Evolutionary conservation across 2,797 vertebrate species (phyloP), one percentile per base, ranked within the genome.

Genomic region (Thamnophis elegans): DNA sequence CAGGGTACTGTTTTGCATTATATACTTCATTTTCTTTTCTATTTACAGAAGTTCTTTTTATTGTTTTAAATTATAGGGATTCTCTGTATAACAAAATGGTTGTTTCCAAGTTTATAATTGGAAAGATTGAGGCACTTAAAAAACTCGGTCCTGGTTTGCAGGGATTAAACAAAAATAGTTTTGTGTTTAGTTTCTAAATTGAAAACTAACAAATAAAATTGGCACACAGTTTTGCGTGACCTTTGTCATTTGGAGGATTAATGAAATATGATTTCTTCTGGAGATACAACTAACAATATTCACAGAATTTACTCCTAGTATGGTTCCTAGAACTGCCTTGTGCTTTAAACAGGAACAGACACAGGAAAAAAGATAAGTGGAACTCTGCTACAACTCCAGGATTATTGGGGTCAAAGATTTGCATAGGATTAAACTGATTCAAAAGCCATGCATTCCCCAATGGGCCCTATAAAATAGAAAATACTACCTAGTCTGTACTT

Each of bases 1-100:
- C 93, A 32, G 68, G 94, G 96, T 96, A 32, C 51, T 95, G 32
- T 96, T 93, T 96, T 94, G 94, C 94, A 87, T 94, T 94, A 95
- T 95, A 92, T 94, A 88, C 92, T 95, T 91, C 22, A 82, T 47
- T 93, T 82, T 60, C 16, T 95, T 88, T 85, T 82, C 47, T 16
- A 96, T 97, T 97, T 97, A 96, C 20, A 92, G 95, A 93, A 95
- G 94, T 96, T 91, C 88, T 96, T 92, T 95, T 96, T 92, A 89
- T 95, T 92, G 91, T 96, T 94, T 32, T 88, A 94, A 94, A 95
- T 91, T 85, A 92, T 90, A 95, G 88, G 94, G 94, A 94, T 85
- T 95, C 95, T 95, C 92, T 96, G 58, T 62, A 85, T 90, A 90
- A 94, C 95, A 91, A 90, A 96, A 93, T 93, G 93, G 93, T 82